A percentile compares a stretch with the other conserved stretches of the same genome.
phyloP scores from a whole-genome alignment of 2,888 invertebrate genomes.

The Sminthurides aquaticus region DNA sequence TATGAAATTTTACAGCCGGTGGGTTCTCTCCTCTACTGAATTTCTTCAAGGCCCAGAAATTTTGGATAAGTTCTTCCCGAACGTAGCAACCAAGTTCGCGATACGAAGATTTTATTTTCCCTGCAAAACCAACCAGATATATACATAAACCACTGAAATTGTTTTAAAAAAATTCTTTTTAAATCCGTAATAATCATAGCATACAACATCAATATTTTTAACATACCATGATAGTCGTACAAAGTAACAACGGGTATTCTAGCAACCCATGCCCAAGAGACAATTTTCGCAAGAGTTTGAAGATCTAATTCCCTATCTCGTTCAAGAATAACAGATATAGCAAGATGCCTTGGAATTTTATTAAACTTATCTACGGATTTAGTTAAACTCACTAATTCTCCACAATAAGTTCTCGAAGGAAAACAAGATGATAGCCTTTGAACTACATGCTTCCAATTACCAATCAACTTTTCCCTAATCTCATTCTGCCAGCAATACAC shows the following conservation, averaged over 20 bases:
- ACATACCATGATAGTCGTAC: constrained; percentile 40
- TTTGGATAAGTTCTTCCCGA: constrained; percentile 35
- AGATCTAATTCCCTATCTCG: constrained; percentile 19
- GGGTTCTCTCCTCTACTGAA: constrained; percentile 14
- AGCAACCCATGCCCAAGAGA: constrained; percentile 37
- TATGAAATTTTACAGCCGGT: constrained; percentile 36
- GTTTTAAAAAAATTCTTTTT: neutral
- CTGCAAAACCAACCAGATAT: constrained; percentile 16
- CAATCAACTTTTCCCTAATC: constrained; percentile 22
- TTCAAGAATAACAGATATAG: constrained; percentile 29
- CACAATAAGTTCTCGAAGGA: constrained; percentile 29
- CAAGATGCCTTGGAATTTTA: constrained; percentile 34
- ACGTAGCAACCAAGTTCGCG: constrained; percentile 31
- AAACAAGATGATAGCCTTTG: constrained; percentile 29
- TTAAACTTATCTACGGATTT: constrained; percentile 19
- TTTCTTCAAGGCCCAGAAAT: constrained; percentile 35
- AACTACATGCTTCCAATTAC: constrained; percentile 19
- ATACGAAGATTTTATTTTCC: constrained; percentile 27
- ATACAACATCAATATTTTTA: too few relatives aligned
- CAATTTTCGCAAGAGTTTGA: constrained; percentile 31
- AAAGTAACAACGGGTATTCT: constrained; percentile 36
- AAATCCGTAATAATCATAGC: neutral
- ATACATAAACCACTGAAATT: neutral
- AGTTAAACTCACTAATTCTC: constrained; percentile 24
- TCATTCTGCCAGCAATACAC: constrained; percentile 29